Evolutionary conservation across 2,888 invertebrate genomes (phyloP), one percentile per base, ranked within the genome.

Genomic region (Drosophila monieri): DNA sequence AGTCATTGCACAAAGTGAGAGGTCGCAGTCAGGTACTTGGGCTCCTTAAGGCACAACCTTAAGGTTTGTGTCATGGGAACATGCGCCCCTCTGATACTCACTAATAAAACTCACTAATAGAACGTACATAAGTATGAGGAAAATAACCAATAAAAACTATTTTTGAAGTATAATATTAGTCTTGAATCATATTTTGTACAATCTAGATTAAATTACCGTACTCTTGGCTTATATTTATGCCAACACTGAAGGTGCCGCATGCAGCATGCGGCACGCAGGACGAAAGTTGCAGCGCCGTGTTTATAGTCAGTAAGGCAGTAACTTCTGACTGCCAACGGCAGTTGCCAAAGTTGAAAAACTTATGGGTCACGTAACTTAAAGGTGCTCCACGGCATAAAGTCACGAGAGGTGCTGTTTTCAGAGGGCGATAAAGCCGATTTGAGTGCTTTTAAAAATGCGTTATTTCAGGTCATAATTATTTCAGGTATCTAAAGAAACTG

Each of bases 311-410:
- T 37, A 18, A 47, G 53, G 10, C 10, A 37, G 18, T 32, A 80
- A 53, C 69, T 80, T 62, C 57, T 49, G 62, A 21, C 57, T 56
- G 67, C 48, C 25, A 23, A 46, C 30, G 48, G 41, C 65, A 59
- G 65, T 58, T 58, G 27, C 52, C 41, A 44, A 73, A 71, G 60
- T 62, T 61, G 55, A 35, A 41, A 25, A 57, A 67, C 37, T 55
- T 68, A 39, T 39, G 60, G 51, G 61, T 56, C 69, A 77, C 73
- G 75, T 80, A 30, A 41, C 46, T 43, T 21, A 41, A 51, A 37
- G 65, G 51, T 27, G 27, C 30, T 46, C 15, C 5, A 6, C 21
- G 27, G 59, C 30, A 23, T 46, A 37, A n/a, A 61, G 39, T 59
- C 37, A 14, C n/a, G 43, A 2, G 12, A 61, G 47, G 39, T 60